Evolutionary conservation across 2,113 vertebrate genomes (phyloP).

Genomic region (Sceloporus undulatus): DNA sequence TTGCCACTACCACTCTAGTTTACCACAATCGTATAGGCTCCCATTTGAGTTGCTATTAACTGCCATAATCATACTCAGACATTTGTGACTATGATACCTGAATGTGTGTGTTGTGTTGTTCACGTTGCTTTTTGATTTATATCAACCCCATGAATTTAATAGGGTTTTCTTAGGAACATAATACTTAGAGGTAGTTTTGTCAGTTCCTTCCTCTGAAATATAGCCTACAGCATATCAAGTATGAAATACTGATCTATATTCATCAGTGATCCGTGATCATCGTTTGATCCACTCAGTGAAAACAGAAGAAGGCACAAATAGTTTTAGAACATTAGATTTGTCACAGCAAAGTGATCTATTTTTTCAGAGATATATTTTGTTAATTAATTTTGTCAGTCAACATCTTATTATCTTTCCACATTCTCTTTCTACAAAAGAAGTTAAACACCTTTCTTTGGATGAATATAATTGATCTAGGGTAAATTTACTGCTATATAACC

Average conservation of each 20-base stretch:
- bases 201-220: too few species aligned
- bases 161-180: too few species aligned
- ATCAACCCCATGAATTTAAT: too few species aligned
- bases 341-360: not conserved
- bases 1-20: not conserved
- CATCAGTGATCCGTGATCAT: not conserved
- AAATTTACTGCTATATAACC: not conserved
- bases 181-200: too few species aligned
- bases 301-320: not conserved
- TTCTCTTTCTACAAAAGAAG: not conserved
- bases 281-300: not conserved
- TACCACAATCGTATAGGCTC: fast-evolving
- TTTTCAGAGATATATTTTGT: not conserved
- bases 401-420: not conserved
- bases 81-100: slow-evolving; percentile 3
- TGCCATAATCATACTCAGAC: not conserved
- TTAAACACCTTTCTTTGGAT: not conserved
- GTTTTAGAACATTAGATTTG: not conserved
- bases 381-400: not conserved
- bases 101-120: not conserved
- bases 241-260: slow-evolving; percentile 18
- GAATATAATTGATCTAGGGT: not conserved
- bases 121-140: too few species aligned
- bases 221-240: not conserved
- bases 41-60: not conserved